Evolutionary conservation across 2,888 invertebrate genomes (phyloP).

Genomic region (Furcula furcula): DNA sequence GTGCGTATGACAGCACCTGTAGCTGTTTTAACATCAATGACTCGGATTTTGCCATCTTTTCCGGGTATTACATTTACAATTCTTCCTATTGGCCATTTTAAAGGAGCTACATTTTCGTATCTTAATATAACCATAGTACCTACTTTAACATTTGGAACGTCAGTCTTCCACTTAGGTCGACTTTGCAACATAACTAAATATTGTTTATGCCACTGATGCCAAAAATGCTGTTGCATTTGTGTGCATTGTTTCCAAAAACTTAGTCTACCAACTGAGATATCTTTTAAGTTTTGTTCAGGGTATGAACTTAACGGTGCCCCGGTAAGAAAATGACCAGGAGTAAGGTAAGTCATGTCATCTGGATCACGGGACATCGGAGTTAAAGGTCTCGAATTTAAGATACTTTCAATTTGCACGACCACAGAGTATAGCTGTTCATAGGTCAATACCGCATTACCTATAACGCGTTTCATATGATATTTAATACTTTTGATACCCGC

Average conservation of each 20-base stretch:
- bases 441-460: background rate
- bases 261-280: no score
- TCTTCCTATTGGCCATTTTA: slow-evolving; percentile 2
- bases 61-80: background rate
- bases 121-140: slow-evolving; percentile 4
- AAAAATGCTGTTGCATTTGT: slow-evolving; percentile 6
- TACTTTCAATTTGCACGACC: background rate
- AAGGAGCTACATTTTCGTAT: slow-evolving; percentile 1
- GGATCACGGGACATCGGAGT: background rate
- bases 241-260: slow-evolving; percentile 5
- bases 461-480: background rate
- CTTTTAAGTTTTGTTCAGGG: background rate
- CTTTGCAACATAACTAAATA: slow-evolving; percentile 5
- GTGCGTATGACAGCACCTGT: slow-evolving; percentile 1
- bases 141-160: slow-evolving; percentile 3
- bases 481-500: background rate
- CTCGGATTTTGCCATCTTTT: slow-evolving; percentile 3
- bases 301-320: no score
- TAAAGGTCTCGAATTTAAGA: background rate
- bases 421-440: background rate
- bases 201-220: slow-evolving; percentile 7
- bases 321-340: background rate
- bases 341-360: background rate
- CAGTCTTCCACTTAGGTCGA: slow-evolving; percentile 6
- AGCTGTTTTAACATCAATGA: slow-evolving; percentile 5